A percentile compares a stretch with the other conserved stretches of the same genome.
These are phyloP conservation scores for Hyperoplus immaculatus DNA, from an alignment of 2,797 vertebrate species.

Conservation along the genomic window DNA sequence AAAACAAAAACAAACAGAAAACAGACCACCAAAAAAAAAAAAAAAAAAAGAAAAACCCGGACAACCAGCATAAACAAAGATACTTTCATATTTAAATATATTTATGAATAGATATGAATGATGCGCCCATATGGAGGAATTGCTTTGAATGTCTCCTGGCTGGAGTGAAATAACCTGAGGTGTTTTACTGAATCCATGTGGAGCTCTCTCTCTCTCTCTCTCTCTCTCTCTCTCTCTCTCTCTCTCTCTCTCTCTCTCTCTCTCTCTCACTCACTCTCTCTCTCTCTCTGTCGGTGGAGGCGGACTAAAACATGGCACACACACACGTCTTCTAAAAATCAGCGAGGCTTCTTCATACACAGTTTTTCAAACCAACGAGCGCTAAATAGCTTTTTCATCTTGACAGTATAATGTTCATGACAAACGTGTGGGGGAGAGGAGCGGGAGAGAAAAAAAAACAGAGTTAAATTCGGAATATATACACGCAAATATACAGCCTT, in stretches of 20 bases:
- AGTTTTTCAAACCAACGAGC: constrained; percentile 90
- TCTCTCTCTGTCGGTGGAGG: constrained; percentile 67
- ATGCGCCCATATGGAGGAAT: constrained; percentile 85
- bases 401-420: constrained; percentile 90
- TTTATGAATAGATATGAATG: constrained; percentile 81
- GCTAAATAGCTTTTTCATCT: constrained; percentile 92
- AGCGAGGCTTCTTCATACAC: constrained; percentile 87
- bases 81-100: constrained; percentile 85
- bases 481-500: constrained; percentile 99
- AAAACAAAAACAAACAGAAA: constrained; percentile 73
- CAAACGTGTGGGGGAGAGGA: constrained; percentile 74
- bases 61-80: constrained; percentile 92
- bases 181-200: constrained; percentile 83
- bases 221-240: constrained; percentile 11
- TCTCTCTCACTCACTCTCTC: constrained; percentile 18
- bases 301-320: constrained; percentile 87
- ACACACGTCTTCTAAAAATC: constrained; percentile 87
- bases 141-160: constrained; percentile 88
- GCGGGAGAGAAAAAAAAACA: constrained; percentile 68
- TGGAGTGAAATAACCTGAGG: constrained; percentile 97
- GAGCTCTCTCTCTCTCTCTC: constrained; percentile 33
- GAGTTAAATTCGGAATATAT: constrained; percentile 96
- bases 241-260: constrained; percentile 46
- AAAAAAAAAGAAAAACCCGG: constrained; percentile 82
- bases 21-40: constrained; percentile 45